These are phyloP conservation scores for Ptychochromis oligacanthus DNA, from an alignment of 2,113 vertebrate genomes.

Conservation along the genomic window DNA sequence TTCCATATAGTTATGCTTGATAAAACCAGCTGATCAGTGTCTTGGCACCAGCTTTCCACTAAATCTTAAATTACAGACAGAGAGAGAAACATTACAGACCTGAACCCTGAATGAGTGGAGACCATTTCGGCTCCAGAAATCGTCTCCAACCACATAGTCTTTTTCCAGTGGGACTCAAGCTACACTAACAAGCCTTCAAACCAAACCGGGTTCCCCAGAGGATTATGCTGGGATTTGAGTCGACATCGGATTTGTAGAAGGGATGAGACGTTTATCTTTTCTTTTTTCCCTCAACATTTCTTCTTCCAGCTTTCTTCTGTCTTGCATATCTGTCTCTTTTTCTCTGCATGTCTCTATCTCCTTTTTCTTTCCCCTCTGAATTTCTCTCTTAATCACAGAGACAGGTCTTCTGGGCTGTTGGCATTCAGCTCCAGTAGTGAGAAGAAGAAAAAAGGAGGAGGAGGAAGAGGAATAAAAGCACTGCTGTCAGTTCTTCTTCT, in stretches of 20 bases:
- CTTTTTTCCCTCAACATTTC: conserved; percentile 35
- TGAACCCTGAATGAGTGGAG: conserved; percentile 16
- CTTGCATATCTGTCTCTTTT: conserved; percentile 50
- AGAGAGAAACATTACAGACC: conserved; percentile 41
- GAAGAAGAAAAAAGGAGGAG: conserved; percentile 13
- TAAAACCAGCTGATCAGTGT: conserved; percentile 41
- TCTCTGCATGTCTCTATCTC: conserved; percentile 28
- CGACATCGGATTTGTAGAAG: conserved; percentile 72
- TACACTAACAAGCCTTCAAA: conserved; percentile 74
- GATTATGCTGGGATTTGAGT: conserved; percentile 80
- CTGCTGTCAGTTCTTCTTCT: conserved; percentile 61
- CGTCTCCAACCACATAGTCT: conserved; percentile 41
- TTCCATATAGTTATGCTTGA: conserved; percentile 45
- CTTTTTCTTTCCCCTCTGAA: conserved; percentile 24
- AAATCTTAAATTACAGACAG: conserved; percentile 42
- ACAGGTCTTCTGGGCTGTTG: conserved; percentile 61
- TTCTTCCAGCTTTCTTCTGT: conserved; percentile 56
- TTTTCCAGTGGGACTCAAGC: conserved; percentile 43
- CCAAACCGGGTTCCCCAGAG: conserved; percentile 64
- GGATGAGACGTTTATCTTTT: conserved; percentile 73
- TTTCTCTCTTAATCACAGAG: conserved; percentile 62
- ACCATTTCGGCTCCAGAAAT: conserved; percentile 49
- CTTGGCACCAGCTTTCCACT: conserved; percentile 24
- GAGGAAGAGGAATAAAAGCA: conserved; percentile 43
- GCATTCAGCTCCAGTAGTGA: conserved; percentile 58